Base-by-base conservation (phyloP, 1,140 invertebrate genomes). In the Phymorhynchus buccinoides region DNA sequence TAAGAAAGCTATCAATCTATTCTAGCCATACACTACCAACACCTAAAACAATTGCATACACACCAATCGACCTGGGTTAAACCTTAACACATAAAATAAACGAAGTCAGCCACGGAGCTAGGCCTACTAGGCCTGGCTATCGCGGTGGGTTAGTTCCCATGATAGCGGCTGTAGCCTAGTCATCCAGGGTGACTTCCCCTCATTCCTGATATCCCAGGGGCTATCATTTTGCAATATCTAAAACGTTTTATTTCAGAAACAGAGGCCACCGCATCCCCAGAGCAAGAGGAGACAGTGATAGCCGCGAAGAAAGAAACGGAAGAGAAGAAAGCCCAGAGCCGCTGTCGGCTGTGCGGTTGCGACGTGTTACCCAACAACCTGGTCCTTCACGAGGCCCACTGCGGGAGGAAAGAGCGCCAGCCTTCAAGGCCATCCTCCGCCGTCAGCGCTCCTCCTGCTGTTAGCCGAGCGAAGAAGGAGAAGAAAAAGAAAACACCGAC, bases 241-340 rank as follows among this genome's bases (percentile, higher is more conserved):
- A 52, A 9, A 52, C 9, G n/a, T n/a, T n/a, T n/a, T n/a, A n/a
- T n/a, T n/a, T 7, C 30, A 71, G 30, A 32, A 71, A 32, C 1
- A 18, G 2, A n/a, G 37, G 68, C 32, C 6, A 35, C n/a, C 3
- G 48, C 48, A 52, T 7, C 7, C 48, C 48, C 48, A 12, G 22
- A 7, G 22, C 9, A 66, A 32, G 22, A 52, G 82, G 80, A 84
- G 81, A 42, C 73, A 80, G 66, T 77, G 56, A 16, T 30, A 77
- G 56, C 81, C n/a, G 68, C 52, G n/a, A 82, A 84, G 27, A 73
- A 82, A 80, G 85, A 87, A 79, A n/a, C 81, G 32, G 79, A 85
- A 48, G 14, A 41, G 27, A 41, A 27, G 37, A 68, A 35, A 1
- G 66, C 66, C 27, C 73, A 56, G 27, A 75, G 73, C 73, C 18